Percentiles rank a stretch among this genome's conserved stretches.
phyloP scores from a whole-genome alignment of 1,140 invertebrate species.

The Caenorhabditis tropicalis region DNA sequence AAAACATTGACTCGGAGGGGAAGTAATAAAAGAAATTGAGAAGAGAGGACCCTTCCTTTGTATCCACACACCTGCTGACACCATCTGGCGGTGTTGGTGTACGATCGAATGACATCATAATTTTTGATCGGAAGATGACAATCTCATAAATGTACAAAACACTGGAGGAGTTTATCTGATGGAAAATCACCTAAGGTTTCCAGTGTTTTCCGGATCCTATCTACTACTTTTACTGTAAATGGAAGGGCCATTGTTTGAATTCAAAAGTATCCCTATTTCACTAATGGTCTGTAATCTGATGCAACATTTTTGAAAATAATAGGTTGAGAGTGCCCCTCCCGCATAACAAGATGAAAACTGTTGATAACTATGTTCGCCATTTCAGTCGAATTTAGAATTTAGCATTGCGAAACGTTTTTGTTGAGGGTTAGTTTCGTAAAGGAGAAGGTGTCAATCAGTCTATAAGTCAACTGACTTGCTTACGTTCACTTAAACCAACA shows the following conservation, averaged over 20 bases:
- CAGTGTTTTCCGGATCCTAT: neutral
- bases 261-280: neutral
- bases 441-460: constrained; percentile 13
- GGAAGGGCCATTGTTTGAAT: neutral
- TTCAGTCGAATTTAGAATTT: neutral
- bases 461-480: neutral
- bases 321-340: neutral
- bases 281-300: constrained; percentile 29
- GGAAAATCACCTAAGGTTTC: neutral
- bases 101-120: constrained; percentile 39
- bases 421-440: neutral
- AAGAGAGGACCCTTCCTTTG: neutral
- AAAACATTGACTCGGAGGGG: neutral
- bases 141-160: neutral
- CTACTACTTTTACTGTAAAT: neutral
- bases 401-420: neutral
- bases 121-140: neutral
- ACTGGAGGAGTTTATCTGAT: neutral
- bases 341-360: constrained; percentile 27
- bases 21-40: neutral
- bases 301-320: constrained; percentile 10
- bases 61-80: neutral
- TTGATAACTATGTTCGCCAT: neutral
- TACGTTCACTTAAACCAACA: neutral
- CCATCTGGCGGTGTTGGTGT: constrained; percentile 21